phyloP scores from a whole-genome alignment of 2,113 vertebrate species.

The Rynchops niger region DNA sequence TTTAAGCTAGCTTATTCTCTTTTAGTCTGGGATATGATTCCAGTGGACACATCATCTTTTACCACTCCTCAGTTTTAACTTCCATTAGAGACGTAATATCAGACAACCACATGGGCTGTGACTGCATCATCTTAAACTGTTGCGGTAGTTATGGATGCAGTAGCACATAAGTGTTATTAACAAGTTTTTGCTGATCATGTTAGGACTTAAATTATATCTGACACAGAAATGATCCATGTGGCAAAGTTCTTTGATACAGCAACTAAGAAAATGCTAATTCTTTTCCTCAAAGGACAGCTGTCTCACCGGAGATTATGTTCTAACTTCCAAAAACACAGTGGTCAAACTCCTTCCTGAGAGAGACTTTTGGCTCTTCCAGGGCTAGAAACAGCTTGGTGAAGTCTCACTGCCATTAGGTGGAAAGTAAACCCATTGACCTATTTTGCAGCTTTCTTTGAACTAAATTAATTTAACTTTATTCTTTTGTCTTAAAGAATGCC shows the following conservation, averaged over 20 bases:
- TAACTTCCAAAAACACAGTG: neutral
- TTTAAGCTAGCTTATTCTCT: neutral
- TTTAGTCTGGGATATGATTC: neutral
- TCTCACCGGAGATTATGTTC: neutral
- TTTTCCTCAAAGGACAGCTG: neutral
- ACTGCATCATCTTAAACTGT: neutral
- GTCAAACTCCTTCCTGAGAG: neutral
- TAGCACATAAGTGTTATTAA: neutral
- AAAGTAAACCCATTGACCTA: neutral
- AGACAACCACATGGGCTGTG: rapidly evolving
- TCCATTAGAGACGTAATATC: neutral
- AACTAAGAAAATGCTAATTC: neutral
- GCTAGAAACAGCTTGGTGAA: neutral
- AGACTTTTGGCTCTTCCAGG: neutral
- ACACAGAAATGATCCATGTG: neutral
- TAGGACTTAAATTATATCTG: neutral
- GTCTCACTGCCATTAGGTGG: neutral
- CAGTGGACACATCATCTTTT: neutral
- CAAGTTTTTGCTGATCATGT: neutral
- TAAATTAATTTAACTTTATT: neutral
- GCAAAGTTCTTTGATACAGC: neutral
- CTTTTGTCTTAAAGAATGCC: neutral
- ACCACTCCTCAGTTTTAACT: neutral
- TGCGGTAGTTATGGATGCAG: neutral
- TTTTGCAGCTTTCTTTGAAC: neutral